Base-by-base conservation (phyloP, 2,797 vertebrate species). In the Microcaecilia unicolor region DNA sequence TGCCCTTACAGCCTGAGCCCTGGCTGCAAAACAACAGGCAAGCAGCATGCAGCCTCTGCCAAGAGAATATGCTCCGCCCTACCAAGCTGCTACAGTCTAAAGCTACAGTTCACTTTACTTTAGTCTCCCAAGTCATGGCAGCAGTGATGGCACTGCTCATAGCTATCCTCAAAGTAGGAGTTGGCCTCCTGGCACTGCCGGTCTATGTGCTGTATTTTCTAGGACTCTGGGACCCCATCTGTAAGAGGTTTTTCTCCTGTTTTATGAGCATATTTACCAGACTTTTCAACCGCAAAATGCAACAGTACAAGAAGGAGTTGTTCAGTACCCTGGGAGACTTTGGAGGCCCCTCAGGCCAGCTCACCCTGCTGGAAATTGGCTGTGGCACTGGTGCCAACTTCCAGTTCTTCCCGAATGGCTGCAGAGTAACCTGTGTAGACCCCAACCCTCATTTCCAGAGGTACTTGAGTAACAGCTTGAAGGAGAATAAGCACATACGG, bases 211-310 rank as follows among this genome's bases (percentile, higher is more conserved):
- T 80, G 2, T 48, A 29, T 1, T 55, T 68, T 22, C 30, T 81
- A 41, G 76, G 76, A 8, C 4, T 48, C 1, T 80, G 78, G 81
- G 10, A 60, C 14, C 67, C 67, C 1, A 34, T 79, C 3, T 89
- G 86, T 40, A 87, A 66, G 46, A 80, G 67, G 5, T 0, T 84
- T 1, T 76, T 88, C 7, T 88, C 90, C 1, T 32, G 58, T 3
- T 1, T 74, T 1, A 4, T 82, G 1, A 46, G 59, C 1, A 37
- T 4, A 4, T 0, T 84, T 1, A 0, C 7, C 0, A 2, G 0
- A 1, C 0, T 0, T 2, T 33, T 39, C 0, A 58, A 72, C 6
- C 31, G 2, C 22, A 60, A 34, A 22, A 24, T 37, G 2, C 51
- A 32, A 30, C 34, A 29, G 23, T 22, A 58, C 10, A 81, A 80